Base-by-base conservation (phyloP, 2,888 invertebrate genomes). In the Drosophila quasianomalipes region DNA sequence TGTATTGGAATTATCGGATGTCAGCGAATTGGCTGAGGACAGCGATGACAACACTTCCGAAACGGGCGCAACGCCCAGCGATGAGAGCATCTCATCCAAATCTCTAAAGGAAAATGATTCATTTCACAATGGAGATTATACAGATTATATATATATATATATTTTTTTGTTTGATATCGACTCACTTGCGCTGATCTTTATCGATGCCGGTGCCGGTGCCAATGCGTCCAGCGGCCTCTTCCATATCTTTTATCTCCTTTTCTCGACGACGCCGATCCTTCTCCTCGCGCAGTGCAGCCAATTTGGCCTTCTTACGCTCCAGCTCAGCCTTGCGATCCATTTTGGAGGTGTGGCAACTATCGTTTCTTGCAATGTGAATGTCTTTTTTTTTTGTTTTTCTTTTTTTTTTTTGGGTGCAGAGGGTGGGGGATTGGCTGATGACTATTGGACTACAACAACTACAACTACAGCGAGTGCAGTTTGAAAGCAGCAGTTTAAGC, bases 231-330 rank as follows among this genome's bases (percentile, higher is more conserved):
- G 96, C 91, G 9, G 96, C 96, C 85, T 96, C 96, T 79, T 96
- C 96, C 86, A 97, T 96, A 95, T 97, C 97, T 94, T 97, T 97
- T 91, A 96, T 95, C 93, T 98, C 98, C 91, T 97, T 97, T 93
- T 98, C 98, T 70, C 96, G 95, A 57, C 97, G 95, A 72, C 97
- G 95, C 12, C 97, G 95, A 93, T 97, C 97, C 91, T 98, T 98
- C 93, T 98, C 98, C 85, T 98, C 98, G 3, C 98, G 95, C 65
- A 98, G 95, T 30, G 97, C 97, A 92, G 97, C 97, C 84, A 98
- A 95, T 94, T 97, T 98, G 31, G 97, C 97, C 93, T 98, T 97
- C 93, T 98, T 98, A 74, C 97, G 95, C 94, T 98, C 98, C 90
- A 98, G 93, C 94, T 98, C 98, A n/a, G 97, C 97, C 93, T 97